Evolutionary conservation across 2,888 invertebrate genomes (phyloP).

Genomic region (Mamestra brassicae): DNA sequence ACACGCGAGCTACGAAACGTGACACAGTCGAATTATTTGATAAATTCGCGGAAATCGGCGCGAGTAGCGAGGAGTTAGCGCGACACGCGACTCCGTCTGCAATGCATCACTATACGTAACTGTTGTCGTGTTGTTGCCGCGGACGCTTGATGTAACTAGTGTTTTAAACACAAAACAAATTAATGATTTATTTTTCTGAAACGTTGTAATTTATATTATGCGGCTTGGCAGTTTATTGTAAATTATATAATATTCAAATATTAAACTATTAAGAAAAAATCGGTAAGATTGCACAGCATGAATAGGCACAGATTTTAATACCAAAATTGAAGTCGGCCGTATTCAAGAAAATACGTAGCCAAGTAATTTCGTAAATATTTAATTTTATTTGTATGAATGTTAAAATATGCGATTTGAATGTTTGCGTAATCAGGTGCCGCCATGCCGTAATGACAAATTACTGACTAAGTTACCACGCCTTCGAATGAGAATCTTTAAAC

Average conservation of each 20-base stretch:
- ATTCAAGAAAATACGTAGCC: conserved; percentile 2
- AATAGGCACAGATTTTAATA: neutral
- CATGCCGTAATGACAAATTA: neutral
- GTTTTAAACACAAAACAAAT: neutral
- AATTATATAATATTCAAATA: neutral
- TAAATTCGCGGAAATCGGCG: conserved; percentile 71
- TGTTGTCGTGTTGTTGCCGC: conserved; percentile 8
- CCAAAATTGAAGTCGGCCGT: neutral
- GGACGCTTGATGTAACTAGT: neutral
- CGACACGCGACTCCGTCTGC: conserved; percentile 52
- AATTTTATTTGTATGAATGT: conserved; percentile 7
- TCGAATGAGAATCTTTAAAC: neutral
- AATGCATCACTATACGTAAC: conserved; percentile 34
- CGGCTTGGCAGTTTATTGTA: neutral
- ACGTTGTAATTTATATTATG: neutral
- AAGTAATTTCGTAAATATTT: conserved; percentile 7
- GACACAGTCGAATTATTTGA: conserved; percentile 71
- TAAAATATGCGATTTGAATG: conserved; percentile 5
- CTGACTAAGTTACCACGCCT: neutral
- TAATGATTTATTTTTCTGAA: neutral
- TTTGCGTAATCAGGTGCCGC: neutral
- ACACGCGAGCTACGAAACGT: conserved; percentile 83
- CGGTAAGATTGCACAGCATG: neutral
- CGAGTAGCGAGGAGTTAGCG: conserved; percentile 33
- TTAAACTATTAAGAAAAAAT: neutral